A percentile compares a stretch with the other conserved stretches of the same genome.
These are phyloP conservation scores for Phasianus colchicus DNA, from an alignment of 2,113 vertebrate species.

Conservation along the genomic window DNA sequence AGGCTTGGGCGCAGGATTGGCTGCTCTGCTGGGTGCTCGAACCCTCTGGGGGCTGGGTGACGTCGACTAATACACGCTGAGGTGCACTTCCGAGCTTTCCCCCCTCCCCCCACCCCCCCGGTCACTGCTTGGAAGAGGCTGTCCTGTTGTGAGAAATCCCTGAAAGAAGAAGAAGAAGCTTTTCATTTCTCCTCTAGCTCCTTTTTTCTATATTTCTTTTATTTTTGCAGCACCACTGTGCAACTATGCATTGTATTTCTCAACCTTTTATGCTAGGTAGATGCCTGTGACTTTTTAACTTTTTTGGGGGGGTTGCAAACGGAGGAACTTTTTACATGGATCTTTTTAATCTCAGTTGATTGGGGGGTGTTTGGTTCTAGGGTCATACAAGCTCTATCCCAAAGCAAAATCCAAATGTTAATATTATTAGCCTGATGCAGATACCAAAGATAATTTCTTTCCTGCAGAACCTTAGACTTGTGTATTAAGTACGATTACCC, in stretches of 20 bases:
- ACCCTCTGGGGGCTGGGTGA: constrained; percentile 86
- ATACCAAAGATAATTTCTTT: constrained; percentile 99
- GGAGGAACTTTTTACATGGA: constrained; percentile 92
- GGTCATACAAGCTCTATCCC: constrained; percentile 98
- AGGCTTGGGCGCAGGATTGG: constrained; percentile 78
- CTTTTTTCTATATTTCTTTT: constrained; percentile 69
- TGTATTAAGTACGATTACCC: constrained; percentile 98
- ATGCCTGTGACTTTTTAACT: constrained; percentile 88
- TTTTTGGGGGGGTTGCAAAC: constrained; percentile 79
- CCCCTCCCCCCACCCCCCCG: constrained; percentile 27
- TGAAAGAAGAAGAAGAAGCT: constrained; percentile 66
- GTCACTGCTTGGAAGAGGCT: constrained; percentile 88
- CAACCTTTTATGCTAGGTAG: constrained; percentile 87
- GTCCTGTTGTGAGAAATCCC: constrained; percentile 74
- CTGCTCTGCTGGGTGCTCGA: constrained; percentile 86
- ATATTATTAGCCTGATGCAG: constrained; percentile 98
- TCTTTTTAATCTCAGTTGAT: constrained; percentile 88
- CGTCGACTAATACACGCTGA: constrained; percentile 87
- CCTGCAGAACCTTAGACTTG: constrained; percentile 94
- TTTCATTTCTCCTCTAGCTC: constrained; percentile 70
- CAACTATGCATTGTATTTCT: constrained; percentile 98
- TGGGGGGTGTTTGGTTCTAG: constrained; percentile 87
- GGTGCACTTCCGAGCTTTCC: constrained; percentile 86
- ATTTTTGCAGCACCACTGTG: constrained; percentile 87
- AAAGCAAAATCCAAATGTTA: constrained; percentile 99